These are phyloP conservation scores for Meteorus colon DNA, from an alignment of 2,888 invertebrate genomes.

Conservation along the genomic window DNA sequence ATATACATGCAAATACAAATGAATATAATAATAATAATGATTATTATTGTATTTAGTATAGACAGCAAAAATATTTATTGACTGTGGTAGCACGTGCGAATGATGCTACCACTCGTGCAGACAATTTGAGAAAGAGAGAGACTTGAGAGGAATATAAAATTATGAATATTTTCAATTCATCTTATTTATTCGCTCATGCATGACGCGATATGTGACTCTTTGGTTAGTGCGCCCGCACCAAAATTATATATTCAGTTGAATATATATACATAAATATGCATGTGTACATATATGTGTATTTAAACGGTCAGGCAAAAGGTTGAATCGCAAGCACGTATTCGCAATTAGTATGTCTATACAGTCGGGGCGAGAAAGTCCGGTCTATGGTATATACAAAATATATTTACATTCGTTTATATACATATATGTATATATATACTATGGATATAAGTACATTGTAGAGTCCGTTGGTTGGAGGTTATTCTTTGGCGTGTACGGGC, in stretches of 20 bases:
- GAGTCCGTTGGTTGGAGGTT: not conserved
- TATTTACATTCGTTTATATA: not conserved
- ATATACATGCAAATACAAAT: not conserved
- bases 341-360: conserved; percentile 42
- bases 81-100: not conserved
- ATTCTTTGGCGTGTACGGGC: conserved; percentile 36
- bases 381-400: not conserved
- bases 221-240: not conserved
- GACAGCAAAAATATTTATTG: not conserved
- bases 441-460: not conserved
- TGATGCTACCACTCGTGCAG: conserved; percentile 24
- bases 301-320: conserved; percentile 19
- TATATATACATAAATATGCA: not conserved
- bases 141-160: not conserved
- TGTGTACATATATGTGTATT: conserved; percentile 19
- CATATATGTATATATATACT: not conserved
- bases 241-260: not conserved
- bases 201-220: not conserved
- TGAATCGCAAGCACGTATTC: conserved; percentile 36
- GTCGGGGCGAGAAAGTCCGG: conserved; percentile 1
- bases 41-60: not conserved
- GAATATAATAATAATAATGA: too few relatives aligned
- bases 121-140: conserved; percentile 16
- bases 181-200: not conserved
- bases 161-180: not conserved